Conservation (phyloP, 2,113 vertebrate genomes). For the Phaetusa simplex region DNA sequence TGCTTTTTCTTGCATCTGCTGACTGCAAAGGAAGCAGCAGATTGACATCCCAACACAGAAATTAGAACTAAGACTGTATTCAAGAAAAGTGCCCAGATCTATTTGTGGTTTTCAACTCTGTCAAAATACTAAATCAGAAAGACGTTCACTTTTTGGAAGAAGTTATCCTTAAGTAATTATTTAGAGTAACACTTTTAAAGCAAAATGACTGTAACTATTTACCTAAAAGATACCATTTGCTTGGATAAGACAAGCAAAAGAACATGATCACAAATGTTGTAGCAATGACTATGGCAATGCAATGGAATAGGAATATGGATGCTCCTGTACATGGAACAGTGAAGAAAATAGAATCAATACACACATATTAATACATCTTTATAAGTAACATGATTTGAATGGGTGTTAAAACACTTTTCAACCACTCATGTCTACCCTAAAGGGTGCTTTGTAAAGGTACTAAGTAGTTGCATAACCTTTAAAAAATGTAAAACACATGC, state of each 20-base stretch:
- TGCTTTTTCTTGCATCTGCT: neutral
- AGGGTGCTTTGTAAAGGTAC: neutral
- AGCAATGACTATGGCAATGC: neutral
- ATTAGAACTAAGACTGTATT: neutral
- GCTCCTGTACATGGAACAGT: accelerated
- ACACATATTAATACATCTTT: neutral
- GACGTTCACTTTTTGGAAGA: neutral
- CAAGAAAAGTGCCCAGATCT: neutral
- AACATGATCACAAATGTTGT: accelerated
- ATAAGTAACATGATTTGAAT: neutral
- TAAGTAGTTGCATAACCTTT: neutral
- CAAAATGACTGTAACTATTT: neutral
- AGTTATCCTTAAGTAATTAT: neutral
- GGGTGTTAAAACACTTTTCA: neutral
- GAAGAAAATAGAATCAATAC: accelerated
- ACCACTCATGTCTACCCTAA: too few species aligned
- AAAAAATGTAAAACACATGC: accelerated
- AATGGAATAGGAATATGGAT: neutral
- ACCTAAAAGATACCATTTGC: neutral
- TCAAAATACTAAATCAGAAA: neutral
- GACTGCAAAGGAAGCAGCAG: neutral
- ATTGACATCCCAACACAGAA: neutral
- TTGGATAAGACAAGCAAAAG: neutral
- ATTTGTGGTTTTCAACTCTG: neutral
- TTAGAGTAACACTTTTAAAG: neutral